These are phyloP conservation scores for Cephus pulcher DNA, from an alignment of 2,888 invertebrate genomes.

Conservation along the genomic window DNA sequence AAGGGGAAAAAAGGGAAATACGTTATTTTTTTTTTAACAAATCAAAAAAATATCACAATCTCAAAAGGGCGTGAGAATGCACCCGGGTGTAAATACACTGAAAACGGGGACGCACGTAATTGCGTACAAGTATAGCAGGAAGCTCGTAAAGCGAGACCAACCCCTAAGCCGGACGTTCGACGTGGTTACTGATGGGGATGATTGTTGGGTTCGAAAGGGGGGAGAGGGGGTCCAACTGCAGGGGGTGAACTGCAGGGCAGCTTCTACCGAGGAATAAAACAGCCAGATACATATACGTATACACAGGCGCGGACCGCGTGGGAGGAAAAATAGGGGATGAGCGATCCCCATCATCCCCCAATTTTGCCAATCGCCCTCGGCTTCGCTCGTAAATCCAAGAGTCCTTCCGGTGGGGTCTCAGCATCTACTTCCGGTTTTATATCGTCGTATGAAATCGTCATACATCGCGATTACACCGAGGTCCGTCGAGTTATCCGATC, in stretches of 20 bases:
- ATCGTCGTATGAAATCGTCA: neutral
- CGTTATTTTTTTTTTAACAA: no score
- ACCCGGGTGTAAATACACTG: neutral
- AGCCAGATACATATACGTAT: neutral
- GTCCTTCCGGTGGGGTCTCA: neutral
- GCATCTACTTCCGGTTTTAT: neutral
- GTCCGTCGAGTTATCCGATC: neutral
- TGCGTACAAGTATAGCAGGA: neutral
- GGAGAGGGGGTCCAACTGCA: neutral
- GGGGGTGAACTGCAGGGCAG: neutral
- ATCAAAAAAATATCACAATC: no score
- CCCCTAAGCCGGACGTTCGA: neutral
- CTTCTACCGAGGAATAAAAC: neutral
- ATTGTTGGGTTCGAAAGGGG: neutral
- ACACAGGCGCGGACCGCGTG: neutral
- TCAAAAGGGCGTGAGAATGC: neutral
- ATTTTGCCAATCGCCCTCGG: neutral
- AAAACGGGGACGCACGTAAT: neutral
- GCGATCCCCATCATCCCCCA: neutral
- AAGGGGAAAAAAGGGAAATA: no score
- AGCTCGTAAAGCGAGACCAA: neutral
- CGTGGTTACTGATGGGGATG: neutral
- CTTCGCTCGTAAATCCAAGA: neutral
- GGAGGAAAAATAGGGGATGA: neutral
- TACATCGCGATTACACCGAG: neutral